Evolutionary conservation across 2,113 vertebrate species (phyloP).

Genomic region (Bos taurus): ARS-UCD2.0 NC_037340.1:9531501-9532000

Average conservation of each 20-base stretch:
- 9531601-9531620: background rate
- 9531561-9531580: background rate
- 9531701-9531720: background rate
- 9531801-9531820: background rate
- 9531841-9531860: background rate
- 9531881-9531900: background rate
- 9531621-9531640: background rate
- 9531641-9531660: rapidly evolving
- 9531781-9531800: background rate
- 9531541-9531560: background rate
- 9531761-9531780: background rate
- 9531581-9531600: background rate
- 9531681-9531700: background rate
- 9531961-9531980: background rate
- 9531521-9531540: background rate
- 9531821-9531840: background rate
- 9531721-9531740: background rate
- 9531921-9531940: background rate
- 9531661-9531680: background rate
- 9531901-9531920: background rate
- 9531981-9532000: background rate
- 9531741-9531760: background rate
- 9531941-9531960: background rate
- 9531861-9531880: background rate
- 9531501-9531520: background rate